Percentiles rank a stretch among this genome's conserved stretches.
phyloP scores from a whole-genome alignment of 2,888 invertebrate species.

The Heteromurus nitidus region DNA sequence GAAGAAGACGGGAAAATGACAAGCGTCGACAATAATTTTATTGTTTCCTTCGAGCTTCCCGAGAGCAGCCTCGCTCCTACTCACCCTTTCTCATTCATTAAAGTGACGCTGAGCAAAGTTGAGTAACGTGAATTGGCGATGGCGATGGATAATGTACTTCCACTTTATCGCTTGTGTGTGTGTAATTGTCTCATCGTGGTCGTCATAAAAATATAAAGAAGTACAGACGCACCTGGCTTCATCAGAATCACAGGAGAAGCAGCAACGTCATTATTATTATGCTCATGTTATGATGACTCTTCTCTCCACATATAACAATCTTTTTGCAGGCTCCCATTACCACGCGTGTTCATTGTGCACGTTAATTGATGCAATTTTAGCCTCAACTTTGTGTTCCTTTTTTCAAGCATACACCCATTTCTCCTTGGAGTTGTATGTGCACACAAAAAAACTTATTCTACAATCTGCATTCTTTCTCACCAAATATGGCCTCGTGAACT shows the following conservation, averaged over 20 bases:
- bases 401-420: neutral
- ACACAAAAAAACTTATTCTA: no score
- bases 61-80: no score
- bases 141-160: neutral
- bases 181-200: neutral
- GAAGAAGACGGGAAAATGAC: no score
- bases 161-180: neutral
- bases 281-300: neutral
- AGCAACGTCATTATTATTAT: neutral
- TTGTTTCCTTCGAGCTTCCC: no score
- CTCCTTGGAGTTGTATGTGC: neutral
- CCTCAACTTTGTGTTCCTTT: neutral
- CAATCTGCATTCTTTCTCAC: neutral
- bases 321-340: neutral
- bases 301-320: neutral
- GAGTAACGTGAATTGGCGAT: no score
- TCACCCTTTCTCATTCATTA: no score
- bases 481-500: neutral
- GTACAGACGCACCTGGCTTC: neutral
- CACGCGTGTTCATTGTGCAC: neutral
- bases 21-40: no score
- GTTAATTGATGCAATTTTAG: neutral
- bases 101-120: no score
- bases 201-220: no score
- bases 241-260: neutral